Conservation (phyloP, 1,140 invertebrate species). For the Scaptodrosophila lebanonensis region DNA sequence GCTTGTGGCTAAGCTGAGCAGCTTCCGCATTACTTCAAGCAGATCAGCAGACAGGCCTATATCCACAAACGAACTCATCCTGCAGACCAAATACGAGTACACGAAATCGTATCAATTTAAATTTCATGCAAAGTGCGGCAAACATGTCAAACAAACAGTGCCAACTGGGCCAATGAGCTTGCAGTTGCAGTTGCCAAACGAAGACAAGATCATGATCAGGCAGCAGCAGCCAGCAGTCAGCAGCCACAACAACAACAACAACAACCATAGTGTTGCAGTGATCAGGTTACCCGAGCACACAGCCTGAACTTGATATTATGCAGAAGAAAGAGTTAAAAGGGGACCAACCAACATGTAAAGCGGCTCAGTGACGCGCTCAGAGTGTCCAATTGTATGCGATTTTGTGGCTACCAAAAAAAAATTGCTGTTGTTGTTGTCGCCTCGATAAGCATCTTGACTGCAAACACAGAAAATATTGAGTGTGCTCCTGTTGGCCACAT, state of each 20-base stretch:
- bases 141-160: slow-evolving; percentile 42
- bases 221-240: too few species aligned
- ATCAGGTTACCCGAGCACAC: slow-evolving; percentile 38
- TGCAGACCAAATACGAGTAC: neutral
- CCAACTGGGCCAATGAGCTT: slow-evolving; percentile 55
- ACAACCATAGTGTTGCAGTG: slow-evolving; percentile 20
- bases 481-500: slow-evolving; percentile 26
- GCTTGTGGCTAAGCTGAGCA: slow-evolving; percentile 8
- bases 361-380: slow-evolving; percentile 43
- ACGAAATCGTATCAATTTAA: slow-evolving; percentile 13
- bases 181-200: slow-evolving; percentile 38
- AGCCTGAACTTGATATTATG: slow-evolving; percentile 46
- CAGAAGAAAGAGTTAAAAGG: slow-evolving; percentile 30
- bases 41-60: too few species aligned
- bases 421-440: slow-evolving; percentile 45
- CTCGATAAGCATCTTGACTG: slow-evolving; percentile 54
- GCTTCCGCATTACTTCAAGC: slow-evolving; percentile 52
- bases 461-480: slow-evolving; percentile 50
- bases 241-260: slow-evolving; percentile 6
- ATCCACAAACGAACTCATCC: slow-evolving; percentile 10
- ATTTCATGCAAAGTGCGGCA: slow-evolving; percentile 30
- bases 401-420: too few species aligned
- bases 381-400: slow-evolving; percentile 38
- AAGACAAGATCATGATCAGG: slow-evolving; percentile 55
- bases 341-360: slow-evolving; percentile 51